Evolutionary conservation across 1,140 invertebrate genomes (phyloP).

Genomic region (Tachypleus tridentatus): DNA sequence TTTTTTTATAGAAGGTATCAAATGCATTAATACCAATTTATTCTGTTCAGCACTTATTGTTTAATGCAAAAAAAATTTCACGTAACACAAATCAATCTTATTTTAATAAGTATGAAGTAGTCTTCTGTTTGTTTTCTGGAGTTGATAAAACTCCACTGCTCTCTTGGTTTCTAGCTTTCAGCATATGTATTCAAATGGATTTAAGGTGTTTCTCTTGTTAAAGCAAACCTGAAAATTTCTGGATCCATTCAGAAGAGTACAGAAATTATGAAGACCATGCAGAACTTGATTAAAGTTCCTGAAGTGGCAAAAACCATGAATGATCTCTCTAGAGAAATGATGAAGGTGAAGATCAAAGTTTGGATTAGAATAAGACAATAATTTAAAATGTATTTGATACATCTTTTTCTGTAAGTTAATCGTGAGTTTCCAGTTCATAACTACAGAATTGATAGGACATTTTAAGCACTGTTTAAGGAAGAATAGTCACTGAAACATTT

Average conservation of each 20-base stretch:
- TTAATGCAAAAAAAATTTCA: not conserved
- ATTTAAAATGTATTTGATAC: too few relatives aligned
- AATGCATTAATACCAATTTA: too few relatives aligned
- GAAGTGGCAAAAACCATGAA: constrained; percentile 93
- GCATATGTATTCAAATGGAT: not conserved
- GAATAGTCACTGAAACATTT: too few relatives aligned
- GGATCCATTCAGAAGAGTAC: constrained; percentile 85
- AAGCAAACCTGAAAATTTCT: constrained; percentile 73
- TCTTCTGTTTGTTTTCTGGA: not conserved
- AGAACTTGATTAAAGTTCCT: constrained; percentile 71
- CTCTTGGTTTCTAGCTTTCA: not conserved
- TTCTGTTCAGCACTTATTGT: too few relatives aligned
- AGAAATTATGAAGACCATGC: constrained; percentile 96
- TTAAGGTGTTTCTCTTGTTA: constrained; percentile 19
- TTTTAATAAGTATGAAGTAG: constrained; percentile 1
- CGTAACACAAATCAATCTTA: not conserved
- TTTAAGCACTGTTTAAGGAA: too few relatives aligned
- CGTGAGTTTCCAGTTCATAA: too few relatives aligned
- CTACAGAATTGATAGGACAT: too few relatives aligned
- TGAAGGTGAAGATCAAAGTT: constrained; percentile 48
- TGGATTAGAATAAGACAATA: not conserved
- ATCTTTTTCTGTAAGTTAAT: too few relatives aligned
- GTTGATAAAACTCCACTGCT: too few relatives aligned
- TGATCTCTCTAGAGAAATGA: constrained; percentile 98
- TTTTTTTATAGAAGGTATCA: too few relatives aligned